These are phyloP conservation scores for Apotomis betuletana DNA, from an alignment of 2,888 invertebrate species.

Conservation along the genomic window DNA sequence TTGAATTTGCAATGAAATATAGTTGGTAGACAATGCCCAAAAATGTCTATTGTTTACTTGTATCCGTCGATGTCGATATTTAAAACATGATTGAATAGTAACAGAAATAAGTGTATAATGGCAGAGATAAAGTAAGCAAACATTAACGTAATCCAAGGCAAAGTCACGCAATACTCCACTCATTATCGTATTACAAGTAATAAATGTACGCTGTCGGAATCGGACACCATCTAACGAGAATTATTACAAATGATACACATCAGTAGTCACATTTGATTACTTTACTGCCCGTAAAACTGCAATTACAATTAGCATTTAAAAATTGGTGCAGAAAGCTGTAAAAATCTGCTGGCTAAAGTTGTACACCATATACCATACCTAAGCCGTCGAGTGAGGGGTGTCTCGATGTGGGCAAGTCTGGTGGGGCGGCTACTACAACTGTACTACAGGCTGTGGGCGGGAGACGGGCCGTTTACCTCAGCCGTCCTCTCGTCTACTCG, in stretches of 20 bases:
- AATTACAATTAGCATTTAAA: background rate
- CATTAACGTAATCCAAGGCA: conserved; percentile 22
- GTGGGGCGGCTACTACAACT: conserved; percentile 61
- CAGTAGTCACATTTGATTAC: conserved; percentile 16
- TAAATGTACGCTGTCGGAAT: conserved; percentile 17
- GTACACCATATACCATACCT: conserved; percentile 53
- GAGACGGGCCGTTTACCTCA: conserved; percentile 67
- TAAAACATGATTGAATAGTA: background rate
- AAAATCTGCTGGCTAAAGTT: conserved; percentile 27
- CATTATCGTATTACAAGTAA: conserved; percentile 27
- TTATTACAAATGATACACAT: conserved; percentile 4
- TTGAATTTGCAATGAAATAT: too few relatives aligned
- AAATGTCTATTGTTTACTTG: background rate
- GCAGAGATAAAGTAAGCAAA: conserved; percentile 4
- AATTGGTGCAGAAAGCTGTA: background rate
- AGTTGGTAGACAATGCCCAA: background rate
- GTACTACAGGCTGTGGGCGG: conserved; percentile 74
- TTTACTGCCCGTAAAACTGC: background rate
- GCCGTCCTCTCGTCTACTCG: conserved; percentile 53
- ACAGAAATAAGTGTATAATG: background rate
- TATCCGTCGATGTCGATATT: background rate
- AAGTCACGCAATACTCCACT: conserved; percentile 30
- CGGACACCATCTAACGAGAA: conserved; percentile 11
- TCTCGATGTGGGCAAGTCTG: conserved; percentile 61
- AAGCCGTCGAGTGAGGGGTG: conserved; percentile 57